Base-by-base conservation (phyloP, 2,888 invertebrate genomes). In the Dryadula phaetusa region DNA sequence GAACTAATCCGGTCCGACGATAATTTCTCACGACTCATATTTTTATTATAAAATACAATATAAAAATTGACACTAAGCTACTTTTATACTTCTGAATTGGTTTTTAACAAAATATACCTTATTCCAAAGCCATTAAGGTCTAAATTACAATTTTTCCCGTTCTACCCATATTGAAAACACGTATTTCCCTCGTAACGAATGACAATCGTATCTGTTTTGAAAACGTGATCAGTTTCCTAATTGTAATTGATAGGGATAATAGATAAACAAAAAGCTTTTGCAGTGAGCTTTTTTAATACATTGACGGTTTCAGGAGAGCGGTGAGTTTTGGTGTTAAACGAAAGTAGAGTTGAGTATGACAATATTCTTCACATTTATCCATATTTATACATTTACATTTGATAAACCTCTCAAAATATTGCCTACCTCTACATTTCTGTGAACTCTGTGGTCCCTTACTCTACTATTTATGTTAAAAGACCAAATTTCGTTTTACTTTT, bases 141-240 rank as follows among this genome's bases (percentile, higher is more conserved):
- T 28, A 52, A 52, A 52, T 28, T 52, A 10, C 4, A 32, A 10
- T 28, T 52, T 28, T 52, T 8, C 28, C 28, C n/a, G 16, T 16
- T 16, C 12, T 28, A 52, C 28, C 16, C 5, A 16, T 16, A 28
- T 52, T 28, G 52, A 52, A 52, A 52, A 22, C 56, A 56, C 56
- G 56, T 56, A 40, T 40, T 10, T 10, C n/a, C 53, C 25, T 25
- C 28, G 28, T 47, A 64, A 64, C 64, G 37, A 64, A 64, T 40
- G 64, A 64, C 63, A 34, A 46, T 56, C 56, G 64, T 56, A 34
- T 47, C 22, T 47, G 37, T 40, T n/a, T 37, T 34, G 22, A 22
- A 25, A 46, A 64, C 64, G 64, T 56, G 64, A 37, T 40, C 56
- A 40, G 37, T 32, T 52, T 52, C 52, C 10, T 52, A 16, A 52